Evolutionary conservation across 2,888 invertebrate species (phyloP).

Genomic region (Quadriops clusia): DNA sequence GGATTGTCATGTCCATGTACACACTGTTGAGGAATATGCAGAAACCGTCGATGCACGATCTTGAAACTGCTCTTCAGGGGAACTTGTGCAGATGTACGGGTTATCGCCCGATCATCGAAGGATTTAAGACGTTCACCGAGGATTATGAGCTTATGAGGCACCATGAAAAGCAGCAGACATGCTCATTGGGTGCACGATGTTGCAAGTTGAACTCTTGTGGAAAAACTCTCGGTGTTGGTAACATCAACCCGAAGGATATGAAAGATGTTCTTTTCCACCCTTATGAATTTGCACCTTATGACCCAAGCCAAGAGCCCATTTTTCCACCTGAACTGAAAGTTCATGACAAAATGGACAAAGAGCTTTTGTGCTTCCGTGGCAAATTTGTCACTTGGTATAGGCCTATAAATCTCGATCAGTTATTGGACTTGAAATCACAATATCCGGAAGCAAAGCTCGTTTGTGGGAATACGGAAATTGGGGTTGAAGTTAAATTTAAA

Average conservation of each 20-base stretch:
- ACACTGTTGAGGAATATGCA: conserved; percentile 63
- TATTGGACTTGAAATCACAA: conserved; percentile 54
- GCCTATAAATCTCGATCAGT: conserved; percentile 53
- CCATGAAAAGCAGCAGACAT: conserved; percentile 16
- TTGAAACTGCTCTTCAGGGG: conserved; percentile 75
- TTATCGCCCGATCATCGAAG: conserved; percentile 86
- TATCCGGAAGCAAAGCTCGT: conserved; percentile 64
- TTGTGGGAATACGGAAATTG: conserved; percentile 83
- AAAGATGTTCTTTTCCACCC: conserved; percentile 46
- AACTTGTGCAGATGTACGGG: conserved; percentile 87
- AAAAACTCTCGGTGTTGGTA: no score
- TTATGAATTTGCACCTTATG: conserved; percentile 57
- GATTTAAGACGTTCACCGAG: conserved; percentile 73
- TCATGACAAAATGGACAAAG: conserved; percentile 42
- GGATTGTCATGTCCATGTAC: conserved; percentile 97
- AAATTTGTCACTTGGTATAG: conserved; percentile 61
- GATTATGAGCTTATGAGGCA: conserved; percentile 47
- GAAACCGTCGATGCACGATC: conserved; percentile 59
- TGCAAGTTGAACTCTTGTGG: no score
- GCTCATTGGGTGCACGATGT: no score
- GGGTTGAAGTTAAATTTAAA: conserved; percentile 87
- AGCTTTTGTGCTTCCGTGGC: conserved; percentile 51
- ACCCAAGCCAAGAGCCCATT: conserved; percentile 78
- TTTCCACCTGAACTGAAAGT: conserved; percentile 84
- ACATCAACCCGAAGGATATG: background rate